Conservation (phyloP, 2,113 vertebrate genomes). For the Lampris incognitus region DNA sequence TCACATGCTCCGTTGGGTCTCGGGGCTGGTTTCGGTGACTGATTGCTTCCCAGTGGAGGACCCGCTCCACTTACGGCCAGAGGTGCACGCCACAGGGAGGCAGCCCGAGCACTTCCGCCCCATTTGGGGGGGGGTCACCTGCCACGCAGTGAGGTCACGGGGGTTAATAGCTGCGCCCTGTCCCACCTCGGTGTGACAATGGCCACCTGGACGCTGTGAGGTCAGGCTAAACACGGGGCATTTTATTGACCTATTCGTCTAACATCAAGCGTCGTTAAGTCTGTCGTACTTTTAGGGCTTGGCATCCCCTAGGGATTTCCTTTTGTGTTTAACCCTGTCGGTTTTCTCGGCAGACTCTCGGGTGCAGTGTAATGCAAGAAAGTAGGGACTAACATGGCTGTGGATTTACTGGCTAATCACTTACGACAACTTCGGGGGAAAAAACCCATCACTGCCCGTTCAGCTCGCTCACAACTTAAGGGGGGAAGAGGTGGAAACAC, state of each 20-base stretch:
- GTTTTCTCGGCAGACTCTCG: slow-evolving; percentile 23
- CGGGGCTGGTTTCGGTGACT: slow-evolving; percentile 29
- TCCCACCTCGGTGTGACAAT: slow-evolving; percentile 27
- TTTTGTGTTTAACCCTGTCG: slow-evolving; percentile 34
- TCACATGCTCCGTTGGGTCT: neutral
- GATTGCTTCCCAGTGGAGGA: slow-evolving; percentile 29
- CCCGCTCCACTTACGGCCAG: slow-evolving; percentile 20
- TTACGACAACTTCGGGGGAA: neutral
- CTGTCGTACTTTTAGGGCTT: slow-evolving; percentile 9
- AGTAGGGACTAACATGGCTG: slow-evolving; percentile 19
- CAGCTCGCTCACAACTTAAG: too few species aligned
- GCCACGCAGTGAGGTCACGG: slow-evolving; percentile 39
- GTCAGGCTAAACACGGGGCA: slow-evolving; percentile 25
- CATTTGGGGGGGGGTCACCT: slow-evolving; percentile 50
- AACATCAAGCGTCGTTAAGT: neutral
- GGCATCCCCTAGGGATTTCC: neutral
- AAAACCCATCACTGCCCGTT: too few species aligned
- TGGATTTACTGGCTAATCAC: neutral
- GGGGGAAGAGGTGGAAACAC: too few species aligned
- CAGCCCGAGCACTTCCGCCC: neutral
- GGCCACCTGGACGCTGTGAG: slow-evolving; percentile 59
- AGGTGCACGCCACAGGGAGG: slow-evolving; percentile 45
- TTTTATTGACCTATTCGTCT: slow-evolving; percentile 43
- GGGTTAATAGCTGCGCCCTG: slow-evolving; percentile 45
- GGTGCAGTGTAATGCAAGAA: slow-evolving; percentile 13